These are phyloP conservation scores for Hipparchia sbordonii DNA, from an alignment of 2,888 invertebrate genomes.

Conservation along the genomic window DNA sequence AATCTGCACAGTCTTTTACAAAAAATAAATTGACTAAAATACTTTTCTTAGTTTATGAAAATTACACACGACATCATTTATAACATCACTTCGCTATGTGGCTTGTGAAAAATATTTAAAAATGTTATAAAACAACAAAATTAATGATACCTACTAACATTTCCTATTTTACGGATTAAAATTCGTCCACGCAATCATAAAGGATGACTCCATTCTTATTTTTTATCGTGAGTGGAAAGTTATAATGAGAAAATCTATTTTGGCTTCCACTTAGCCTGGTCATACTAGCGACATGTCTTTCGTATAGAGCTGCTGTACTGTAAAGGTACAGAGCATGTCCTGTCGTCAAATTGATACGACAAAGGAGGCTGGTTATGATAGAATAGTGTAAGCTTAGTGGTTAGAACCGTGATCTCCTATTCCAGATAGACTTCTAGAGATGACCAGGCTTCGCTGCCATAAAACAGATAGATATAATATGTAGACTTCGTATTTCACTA, in stretches of 20 bases:
- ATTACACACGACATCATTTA: conserved; percentile 11
- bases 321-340: neutral
- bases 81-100: neutral
- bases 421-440: too few species aligned
- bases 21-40: too few species aligned
- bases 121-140: conserved; percentile 13
- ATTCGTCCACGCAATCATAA: conserved; percentile 57
- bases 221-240: conserved; percentile 74
- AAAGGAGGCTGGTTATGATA: too few species aligned
- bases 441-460: too few species aligned
- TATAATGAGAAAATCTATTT: conserved; percentile 76
- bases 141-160: conserved; percentile 15
- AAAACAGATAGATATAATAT: too few species aligned
- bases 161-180: conserved; percentile 22
- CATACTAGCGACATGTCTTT: neutral
- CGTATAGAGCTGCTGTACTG: neutral
- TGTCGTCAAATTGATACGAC: too few species aligned
- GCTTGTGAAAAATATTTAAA: conserved; percentile 5
- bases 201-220: conserved; percentile 74
- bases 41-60: conserved; percentile 1
- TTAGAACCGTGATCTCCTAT: too few species aligned
- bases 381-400: too few species aligned
- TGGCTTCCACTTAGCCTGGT: neutral
- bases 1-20: too few species aligned
- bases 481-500: too few species aligned